Evolutionary conservation across 1,140 invertebrate species (phyloP).

Genomic region (Drosophila ohnishii): DNA sequence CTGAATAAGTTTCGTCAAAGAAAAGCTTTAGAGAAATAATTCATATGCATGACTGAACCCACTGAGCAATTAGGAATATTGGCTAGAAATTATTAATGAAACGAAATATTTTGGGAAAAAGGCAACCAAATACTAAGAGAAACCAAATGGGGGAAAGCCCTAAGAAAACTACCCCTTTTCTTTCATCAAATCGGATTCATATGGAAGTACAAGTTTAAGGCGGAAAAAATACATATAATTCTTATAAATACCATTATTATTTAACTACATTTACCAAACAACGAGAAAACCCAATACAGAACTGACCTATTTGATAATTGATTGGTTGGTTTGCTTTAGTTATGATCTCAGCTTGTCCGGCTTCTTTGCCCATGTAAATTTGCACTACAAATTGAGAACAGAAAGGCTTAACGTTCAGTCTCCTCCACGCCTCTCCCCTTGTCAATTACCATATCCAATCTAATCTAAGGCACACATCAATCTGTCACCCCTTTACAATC

Average conservation of each 20-base stretch:
- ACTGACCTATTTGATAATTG: slow-evolving; percentile 25
- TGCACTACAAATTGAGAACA: slow-evolving; percentile 32
- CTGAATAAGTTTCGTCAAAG: slow-evolving; percentile 23
- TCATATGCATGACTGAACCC: slow-evolving; percentile 32
- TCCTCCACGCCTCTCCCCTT: not conserved
- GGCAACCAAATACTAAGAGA: not conserved
- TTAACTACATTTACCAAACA: not conserved
- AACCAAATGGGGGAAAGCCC: not conserved
- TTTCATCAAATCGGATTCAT: not conserved
- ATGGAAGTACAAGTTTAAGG: not conserved
- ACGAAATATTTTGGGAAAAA: slow-evolving; percentile 5
- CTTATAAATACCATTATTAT: not conserved
- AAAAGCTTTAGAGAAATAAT: slow-evolving; percentile 24
- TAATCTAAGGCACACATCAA: slow-evolving; percentile 48
- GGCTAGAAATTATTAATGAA: slow-evolving; percentile 16
- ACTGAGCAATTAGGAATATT: slow-evolving; percentile 39
- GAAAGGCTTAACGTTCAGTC: slow-evolving; percentile 20
- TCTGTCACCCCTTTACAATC: slow-evolving; percentile 29
- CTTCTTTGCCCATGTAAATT: slow-evolving; percentile 24
- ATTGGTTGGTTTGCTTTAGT: slow-evolving; percentile 23
- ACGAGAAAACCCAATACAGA: not conserved
- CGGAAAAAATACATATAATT: not conserved
- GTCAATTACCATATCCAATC: slow-evolving; percentile 47
- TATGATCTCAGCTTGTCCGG: slow-evolving; percentile 33
- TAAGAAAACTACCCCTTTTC: not conserved